Base-by-base conservation (phyloP, 1,140 invertebrate species). In the Telenomus remus region DNA sequence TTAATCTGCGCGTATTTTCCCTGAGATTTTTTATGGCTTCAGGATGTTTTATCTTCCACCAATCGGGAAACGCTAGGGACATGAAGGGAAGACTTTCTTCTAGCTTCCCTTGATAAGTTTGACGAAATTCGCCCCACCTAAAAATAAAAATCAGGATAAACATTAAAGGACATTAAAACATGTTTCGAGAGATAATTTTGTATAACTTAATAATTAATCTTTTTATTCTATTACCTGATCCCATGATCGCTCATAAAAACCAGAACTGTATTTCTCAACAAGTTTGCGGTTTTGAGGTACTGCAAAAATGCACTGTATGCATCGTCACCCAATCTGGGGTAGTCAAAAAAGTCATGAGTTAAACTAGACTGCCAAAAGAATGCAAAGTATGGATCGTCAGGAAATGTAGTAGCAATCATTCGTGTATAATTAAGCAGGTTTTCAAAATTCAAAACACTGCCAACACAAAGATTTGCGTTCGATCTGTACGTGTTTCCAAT, bases 171-270 rank as follows among this genome's bases (percentile, higher is more conserved):
- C 19, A 43, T 27, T 35, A 35, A n/a, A n/a, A n/a, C n/a, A n/a
- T n/a, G n/a, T n/a, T n/a, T n/a, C n/a, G n/a, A n/a, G n/a, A n/a
- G n/a, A n/a, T n/a, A n/a, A n/a, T n/a, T n/a, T n/a, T n/a, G n/a
- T n/a, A n/a, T n/a, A n/a, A n/a, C n/a, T n/a, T n/a, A n/a, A n/a
- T n/a, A n/a, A n/a, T n/a, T n/a, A n/a, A n/a, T n/a, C n/a, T n/a
- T n/a, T n/a, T n/a, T n/a, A n/a, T n/a, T 39, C 3, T 39, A 2
- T 3, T 39, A 72, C 60, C 92, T 82, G 69, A 93, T 90, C 0
- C 93, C 93, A 79, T 94, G 93, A 76, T 94, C 93, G 78, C 92
- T 93, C 86, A 92, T 92, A 12, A 93, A 87, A 10, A 94, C 82
- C 0, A 94, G 51, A 0, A 91, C 83, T 0, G 92, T 92, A 11